These are phyloP conservation scores for Celastrina argiolus DNA, from an alignment of 2,888 invertebrate genomes.

Conservation along the genomic window DNA sequence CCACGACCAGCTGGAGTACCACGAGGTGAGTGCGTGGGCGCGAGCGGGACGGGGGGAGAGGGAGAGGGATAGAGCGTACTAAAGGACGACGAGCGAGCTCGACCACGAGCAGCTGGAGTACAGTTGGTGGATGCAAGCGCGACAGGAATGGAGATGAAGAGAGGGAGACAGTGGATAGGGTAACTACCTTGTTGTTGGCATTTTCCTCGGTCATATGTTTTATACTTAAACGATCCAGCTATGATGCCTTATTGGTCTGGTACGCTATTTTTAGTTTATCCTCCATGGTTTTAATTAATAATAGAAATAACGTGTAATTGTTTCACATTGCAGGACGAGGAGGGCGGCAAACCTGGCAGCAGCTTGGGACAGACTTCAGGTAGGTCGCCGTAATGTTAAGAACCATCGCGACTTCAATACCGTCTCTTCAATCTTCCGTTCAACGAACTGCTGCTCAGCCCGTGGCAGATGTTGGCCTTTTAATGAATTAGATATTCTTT, in stretches of 20 bases:
- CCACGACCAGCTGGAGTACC: constrained; percentile 64
- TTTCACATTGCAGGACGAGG: constrained; percentile 59
- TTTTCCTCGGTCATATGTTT: neutral
- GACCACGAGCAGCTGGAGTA: too few species aligned
- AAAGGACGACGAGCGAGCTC: too few species aligned
- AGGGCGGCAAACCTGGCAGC: constrained; percentile 65
- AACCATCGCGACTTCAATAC: neutral
- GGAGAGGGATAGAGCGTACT: too few species aligned
- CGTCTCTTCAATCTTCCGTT: neutral
- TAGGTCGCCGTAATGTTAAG: constrained; percentile 42
- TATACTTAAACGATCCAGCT: too few species aligned
- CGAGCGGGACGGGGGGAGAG: neutral
- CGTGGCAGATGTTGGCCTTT: neutral
- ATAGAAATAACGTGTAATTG: neutral
- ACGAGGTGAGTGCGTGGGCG: constrained; percentile 45
- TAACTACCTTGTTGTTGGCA: too few species aligned
- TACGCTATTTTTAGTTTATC: too few species aligned
- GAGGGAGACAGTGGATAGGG: too few species aligned
- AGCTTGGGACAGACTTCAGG: constrained; percentile 67
- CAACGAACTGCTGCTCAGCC: neutral
- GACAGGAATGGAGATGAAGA: too few species aligned
- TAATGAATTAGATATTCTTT: neutral
- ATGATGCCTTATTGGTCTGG: too few species aligned
- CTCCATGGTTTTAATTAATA: neutral
- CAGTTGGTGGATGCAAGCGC: too few species aligned